phyloP scores from a whole-genome alignment of 2,888 invertebrate species.

The Heliconius hortense region DNA sequence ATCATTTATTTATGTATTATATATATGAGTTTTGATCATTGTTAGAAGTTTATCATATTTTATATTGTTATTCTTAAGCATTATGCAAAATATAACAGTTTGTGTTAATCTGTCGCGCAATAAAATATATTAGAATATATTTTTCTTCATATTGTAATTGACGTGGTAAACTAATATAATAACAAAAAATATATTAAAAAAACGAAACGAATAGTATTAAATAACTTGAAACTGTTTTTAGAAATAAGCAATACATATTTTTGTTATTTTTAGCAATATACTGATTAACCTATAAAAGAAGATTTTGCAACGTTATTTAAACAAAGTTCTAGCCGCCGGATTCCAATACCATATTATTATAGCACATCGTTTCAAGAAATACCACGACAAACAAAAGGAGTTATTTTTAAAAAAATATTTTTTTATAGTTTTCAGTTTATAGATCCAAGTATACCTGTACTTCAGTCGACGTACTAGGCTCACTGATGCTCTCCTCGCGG shows the following conservation, averaged over 20 bases:
- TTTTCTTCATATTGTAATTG: background rate
- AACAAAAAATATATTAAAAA: no score
- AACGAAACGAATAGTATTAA: no score
- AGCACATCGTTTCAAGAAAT: no score
- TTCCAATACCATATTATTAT: no score
- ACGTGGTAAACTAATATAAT: no score
- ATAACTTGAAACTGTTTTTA: no score
- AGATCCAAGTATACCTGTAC: conserved; percentile 43
- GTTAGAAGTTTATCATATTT: background rate
- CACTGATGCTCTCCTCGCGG: conserved; percentile 58
- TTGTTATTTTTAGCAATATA: background rate
- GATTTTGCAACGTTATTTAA: background rate
- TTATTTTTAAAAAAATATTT: no score
- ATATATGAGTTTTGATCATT: background rate
- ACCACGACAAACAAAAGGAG: no score
- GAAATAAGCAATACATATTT: background rate
- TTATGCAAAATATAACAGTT: background rate
- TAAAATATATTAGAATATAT: conserved; percentile 2
- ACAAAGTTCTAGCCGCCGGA: no score
- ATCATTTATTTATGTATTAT: conserved; percentile 6
- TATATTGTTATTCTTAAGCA: background rate
- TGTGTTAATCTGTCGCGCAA: background rate
- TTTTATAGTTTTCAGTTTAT: no score
- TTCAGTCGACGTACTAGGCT: conserved; percentile 60
- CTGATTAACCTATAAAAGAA: background rate